These are phyloP conservation scores for Spilosoma lubricipeda DNA, from an alignment of 2,888 invertebrate species.

Conservation along the genomic window DNA sequence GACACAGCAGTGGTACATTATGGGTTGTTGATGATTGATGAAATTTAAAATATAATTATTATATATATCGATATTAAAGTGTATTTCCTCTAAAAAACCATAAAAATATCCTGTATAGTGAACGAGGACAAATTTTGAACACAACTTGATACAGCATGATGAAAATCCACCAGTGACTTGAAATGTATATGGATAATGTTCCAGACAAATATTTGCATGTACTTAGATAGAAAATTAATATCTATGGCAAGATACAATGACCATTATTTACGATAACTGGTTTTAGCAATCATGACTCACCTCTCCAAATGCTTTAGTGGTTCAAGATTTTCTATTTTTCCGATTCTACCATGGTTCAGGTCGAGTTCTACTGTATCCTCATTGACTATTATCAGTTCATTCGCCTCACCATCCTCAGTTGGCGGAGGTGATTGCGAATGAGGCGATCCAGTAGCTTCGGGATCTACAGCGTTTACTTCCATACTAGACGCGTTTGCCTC, in stretches of 20 bases:
- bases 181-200: background rate
- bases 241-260: background rate
- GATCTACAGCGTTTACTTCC: background rate
- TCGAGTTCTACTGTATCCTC: slow-evolving; percentile 91
- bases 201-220: background rate
- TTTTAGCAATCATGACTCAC: slow-evolving; percentile 55
- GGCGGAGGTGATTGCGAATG: slow-evolving; percentile 68
- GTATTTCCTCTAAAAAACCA: too few species aligned
- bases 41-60: too few species aligned
- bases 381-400: slow-evolving; percentile 88
- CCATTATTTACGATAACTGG: background rate
- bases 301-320: slow-evolving; percentile 90
- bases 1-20: too few species aligned
- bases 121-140: too few species aligned
- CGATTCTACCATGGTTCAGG: slow-evolving; percentile 95
- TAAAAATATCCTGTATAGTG: background rate
- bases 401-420: slow-evolving; percentile 73
- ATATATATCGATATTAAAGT: too few species aligned
- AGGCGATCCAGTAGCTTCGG: slow-evolving; percentile 54
- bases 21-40: too few species aligned
- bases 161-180: background rate
- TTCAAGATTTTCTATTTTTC: slow-evolving; percentile 94
- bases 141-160: too few species aligned
- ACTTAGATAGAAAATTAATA: background rate
- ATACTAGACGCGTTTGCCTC: background rate